A percentile compares a stretch with the other conserved stretches of the same genome.
Conservation (phyloP, 2,888 invertebrate genomes). For the Lutraria lutraria region DNA sequence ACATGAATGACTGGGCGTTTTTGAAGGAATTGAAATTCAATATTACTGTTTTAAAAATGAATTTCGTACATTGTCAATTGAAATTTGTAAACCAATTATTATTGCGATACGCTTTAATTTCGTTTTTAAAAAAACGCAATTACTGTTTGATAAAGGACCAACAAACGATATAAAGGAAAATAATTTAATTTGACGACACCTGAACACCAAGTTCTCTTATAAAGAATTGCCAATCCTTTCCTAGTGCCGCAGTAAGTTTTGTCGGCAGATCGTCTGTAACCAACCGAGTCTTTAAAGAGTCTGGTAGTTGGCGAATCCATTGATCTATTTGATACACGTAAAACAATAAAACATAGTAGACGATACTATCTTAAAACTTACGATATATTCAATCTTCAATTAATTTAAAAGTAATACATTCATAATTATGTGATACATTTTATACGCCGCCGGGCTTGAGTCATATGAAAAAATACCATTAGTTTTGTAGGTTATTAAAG, state of each 20-base stretch:
- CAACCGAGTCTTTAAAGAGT: neutral
- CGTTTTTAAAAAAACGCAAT: neutral
- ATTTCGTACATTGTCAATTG: no score
- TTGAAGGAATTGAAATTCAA: neutral
- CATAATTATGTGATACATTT: neutral
- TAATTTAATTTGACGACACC: neutral
- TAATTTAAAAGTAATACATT: neutral
- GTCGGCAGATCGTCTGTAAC: constrained; percentile 31
- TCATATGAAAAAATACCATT: neutral
- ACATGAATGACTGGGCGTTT: neutral
- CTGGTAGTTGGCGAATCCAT: constrained; percentile 41
- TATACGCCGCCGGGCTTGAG: neutral
- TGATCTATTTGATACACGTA: constrained; percentile 25
- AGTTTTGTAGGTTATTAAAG: no score
- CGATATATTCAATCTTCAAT: no score
- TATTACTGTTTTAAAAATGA: neutral
- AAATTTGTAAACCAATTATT: neutral
- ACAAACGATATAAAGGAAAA: neutral
- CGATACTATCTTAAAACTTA: neutral
- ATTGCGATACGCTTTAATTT: neutral
- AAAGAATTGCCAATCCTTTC: constrained; percentile 52
- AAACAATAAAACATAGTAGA: neutral
- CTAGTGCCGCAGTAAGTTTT: constrained; percentile 44
- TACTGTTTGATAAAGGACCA: neutral
- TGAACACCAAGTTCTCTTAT: constrained; percentile 37